Evolutionary conservation across 1,140 invertebrate genomes (phyloP).

Genomic region (Chironomus tepperi): DNA sequence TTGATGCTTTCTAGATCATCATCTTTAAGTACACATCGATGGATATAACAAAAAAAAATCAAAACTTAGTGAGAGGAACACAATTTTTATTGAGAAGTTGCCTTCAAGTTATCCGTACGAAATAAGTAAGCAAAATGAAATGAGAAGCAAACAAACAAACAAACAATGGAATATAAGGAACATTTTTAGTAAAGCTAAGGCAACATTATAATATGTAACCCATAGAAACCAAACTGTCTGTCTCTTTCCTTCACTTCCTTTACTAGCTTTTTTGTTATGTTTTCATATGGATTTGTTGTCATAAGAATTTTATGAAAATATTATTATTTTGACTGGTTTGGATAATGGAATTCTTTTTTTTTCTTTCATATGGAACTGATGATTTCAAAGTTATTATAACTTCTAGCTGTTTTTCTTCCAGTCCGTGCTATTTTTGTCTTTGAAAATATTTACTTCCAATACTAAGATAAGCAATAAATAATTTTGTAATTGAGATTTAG

Average conservation of each 20-base stretch:
- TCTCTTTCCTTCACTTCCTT: neutral
- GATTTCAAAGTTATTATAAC: too few relatives aligned
- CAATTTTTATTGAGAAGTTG: neutral
- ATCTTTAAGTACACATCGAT: neutral
- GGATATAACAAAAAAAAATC: neutral
- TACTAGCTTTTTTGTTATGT: neutral
- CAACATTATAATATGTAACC: constrained; percentile 8
- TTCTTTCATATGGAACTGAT: too few relatives aligned
- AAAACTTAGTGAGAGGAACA: neutral
- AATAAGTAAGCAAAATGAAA: too few relatives aligned
- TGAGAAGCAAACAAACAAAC: neutral
- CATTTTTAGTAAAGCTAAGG: neutral
- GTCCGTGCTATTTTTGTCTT: too few relatives aligned
- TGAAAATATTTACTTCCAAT: too few relatives aligned
- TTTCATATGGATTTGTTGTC: too few relatives aligned
- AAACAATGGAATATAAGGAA: neutral
- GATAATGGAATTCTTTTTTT: too few relatives aligned
- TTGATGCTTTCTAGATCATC: neutral
- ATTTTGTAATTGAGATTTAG: too few relatives aligned
- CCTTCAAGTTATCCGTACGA: neutral
- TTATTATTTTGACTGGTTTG: too few relatives aligned
- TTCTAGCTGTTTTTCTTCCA: too few relatives aligned
- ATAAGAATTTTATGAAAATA: too few relatives aligned
- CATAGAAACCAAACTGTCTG: neutral
- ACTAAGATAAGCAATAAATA: too few relatives aligned